Evolutionary conservation across 2,797 vertebrate species (phyloP).

Genomic region (Falco columbarius): DNA sequence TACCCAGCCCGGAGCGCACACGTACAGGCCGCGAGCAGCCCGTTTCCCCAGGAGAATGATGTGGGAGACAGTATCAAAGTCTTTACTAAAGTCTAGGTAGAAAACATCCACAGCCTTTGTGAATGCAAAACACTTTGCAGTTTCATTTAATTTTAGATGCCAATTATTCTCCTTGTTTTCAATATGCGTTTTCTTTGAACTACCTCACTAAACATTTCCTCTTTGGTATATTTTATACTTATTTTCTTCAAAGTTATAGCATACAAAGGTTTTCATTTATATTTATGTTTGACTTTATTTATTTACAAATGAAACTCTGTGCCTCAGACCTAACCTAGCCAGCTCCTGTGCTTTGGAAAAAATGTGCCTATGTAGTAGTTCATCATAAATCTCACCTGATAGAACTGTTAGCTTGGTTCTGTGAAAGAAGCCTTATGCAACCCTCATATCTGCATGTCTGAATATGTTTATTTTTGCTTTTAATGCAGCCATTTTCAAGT

Average conservation of each 20-base stretch:
- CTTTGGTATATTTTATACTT: not conserved
- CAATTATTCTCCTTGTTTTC: not conserved
- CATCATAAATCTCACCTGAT: not conserved
- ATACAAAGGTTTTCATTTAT: not conserved
- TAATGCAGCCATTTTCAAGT: not conserved
- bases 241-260: not conserved
- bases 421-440: not conserved
- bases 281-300: not conserved
- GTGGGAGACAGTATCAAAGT: too few relatives aligned
- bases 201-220: not conserved
- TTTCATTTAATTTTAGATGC: not conserved
- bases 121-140: not conserved
- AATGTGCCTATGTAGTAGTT: not conserved
- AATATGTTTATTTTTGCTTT: not conserved
- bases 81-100: too few relatives aligned
- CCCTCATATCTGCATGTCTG: not conserved
- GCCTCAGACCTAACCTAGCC: not conserved
- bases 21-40: too few relatives aligned
- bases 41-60: too few relatives aligned
- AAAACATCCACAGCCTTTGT: too few relatives aligned
- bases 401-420: not conserved
- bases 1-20: too few relatives aligned
- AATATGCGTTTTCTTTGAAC: not conserved
- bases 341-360: not conserved
- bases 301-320: not conserved